Evolutionary conservation across 2,797 vertebrate species (phyloP), one percentile per base, ranked within the genome.

Genomic region (Xerus rutilus): DNA sequence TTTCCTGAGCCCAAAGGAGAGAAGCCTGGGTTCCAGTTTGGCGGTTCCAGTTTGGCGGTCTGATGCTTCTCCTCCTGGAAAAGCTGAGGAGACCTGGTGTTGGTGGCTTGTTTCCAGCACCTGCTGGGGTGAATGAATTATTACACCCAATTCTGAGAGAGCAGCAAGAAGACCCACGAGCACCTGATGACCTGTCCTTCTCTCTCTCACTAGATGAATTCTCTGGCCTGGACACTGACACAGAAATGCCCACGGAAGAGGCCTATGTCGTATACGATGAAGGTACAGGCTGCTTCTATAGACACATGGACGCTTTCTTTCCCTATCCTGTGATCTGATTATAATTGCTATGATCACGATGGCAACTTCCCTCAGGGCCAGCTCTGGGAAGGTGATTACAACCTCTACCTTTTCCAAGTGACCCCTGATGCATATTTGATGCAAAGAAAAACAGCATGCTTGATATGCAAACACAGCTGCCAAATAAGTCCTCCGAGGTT

Each of bases 181-280:
- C 70, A 2, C 2, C 4, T 30, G 45, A 0, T 88, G 73, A 91
- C 62, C 10, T 1, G 10, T 0, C 17, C 18, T 77, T 90, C 97
- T 95, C 97, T 98, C 96, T 92, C 97, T 98, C 97, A 91, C 96
- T 97, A 99, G 99, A 99, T 97, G 98, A 98, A 0, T 99, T 99
- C 97, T 99, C 99, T 84, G 99, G 99, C 91, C 97, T 99, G 99
- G 99, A 99, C 97, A 98, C 98, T 17, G 99, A 99, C 96, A 88
- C 98, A 76, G 98, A 98, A 87, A 93, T 98, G 94, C 99, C 99
- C 97, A 98, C 98, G 17, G 98, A 98, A 21, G 97, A 98, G 96
- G 98, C 98, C 3, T 99, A 99, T 14, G 97, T 97, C 35, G 78
- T 99, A 52, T 99, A 99, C 84, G 98, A 99, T 95, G 98, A 99